Conservation (phyloP, 2,797 vertebrate species). For the Lycodopsis pacificus region DNA sequence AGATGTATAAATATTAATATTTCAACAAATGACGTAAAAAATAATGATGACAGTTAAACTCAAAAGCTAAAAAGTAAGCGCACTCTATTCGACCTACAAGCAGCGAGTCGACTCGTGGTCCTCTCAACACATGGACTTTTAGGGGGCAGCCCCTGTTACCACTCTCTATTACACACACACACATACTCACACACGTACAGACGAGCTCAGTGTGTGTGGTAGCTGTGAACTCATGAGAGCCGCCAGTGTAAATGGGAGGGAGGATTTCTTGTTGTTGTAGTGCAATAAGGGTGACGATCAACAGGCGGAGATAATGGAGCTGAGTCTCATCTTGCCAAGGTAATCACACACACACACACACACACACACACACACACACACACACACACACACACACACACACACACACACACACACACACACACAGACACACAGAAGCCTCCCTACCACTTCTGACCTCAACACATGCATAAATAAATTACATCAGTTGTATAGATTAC, state of each 20-base stretch:
- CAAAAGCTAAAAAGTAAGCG: neutral
- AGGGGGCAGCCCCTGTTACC: neutral
- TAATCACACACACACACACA: conserved; percentile 14
- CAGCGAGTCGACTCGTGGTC: neutral
- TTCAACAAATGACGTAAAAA: neutral
- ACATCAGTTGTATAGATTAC: conserved; percentile 40
- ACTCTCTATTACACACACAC: neutral
- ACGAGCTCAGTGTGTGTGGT: conserved; percentile 10
- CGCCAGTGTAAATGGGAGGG: conserved; percentile 43
- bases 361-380: conserved; percentile 26
- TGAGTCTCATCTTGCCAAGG: conserved; percentile 28
- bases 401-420: neutral
- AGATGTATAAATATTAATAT: neutral
- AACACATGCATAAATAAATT: conserved; percentile 43
- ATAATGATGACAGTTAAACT: neutral
- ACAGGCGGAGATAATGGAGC: conserved; percentile 58
- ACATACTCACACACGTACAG: neutral
- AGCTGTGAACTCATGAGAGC: conserved; percentile 34
- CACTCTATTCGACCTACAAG: neutral
- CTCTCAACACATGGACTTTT: neutral
- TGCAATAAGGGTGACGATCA: conserved; percentile 54
- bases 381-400: conserved; percentile 2
- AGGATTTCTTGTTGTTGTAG: conserved; percentile 48
- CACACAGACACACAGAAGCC: neutral
- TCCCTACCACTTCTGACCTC: conserved; percentile 13